Conservation (phyloP, 2,888 invertebrate species). For the Elmis aenea region DNA sequence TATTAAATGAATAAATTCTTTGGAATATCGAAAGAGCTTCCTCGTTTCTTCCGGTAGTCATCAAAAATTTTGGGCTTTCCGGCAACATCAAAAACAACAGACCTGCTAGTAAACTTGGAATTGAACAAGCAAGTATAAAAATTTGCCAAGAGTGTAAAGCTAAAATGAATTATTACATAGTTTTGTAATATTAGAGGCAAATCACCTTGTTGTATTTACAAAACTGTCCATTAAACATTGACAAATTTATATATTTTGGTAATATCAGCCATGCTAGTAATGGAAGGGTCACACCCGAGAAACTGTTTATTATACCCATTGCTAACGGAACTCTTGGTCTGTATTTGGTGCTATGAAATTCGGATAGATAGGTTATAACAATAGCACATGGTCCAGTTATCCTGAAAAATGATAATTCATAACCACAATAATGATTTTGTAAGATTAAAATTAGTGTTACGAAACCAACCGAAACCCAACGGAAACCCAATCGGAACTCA, state of each 20-base stretch:
- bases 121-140: slow-evolving; percentile 54
- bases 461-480: no score
- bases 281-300: slow-evolving; percentile 62
- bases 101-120: slow-evolving; percentile 65
- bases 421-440: no score
- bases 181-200: no score
- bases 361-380: slow-evolving; percentile 65
- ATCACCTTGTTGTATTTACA: no score
- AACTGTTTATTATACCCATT: slow-evolving; percentile 61
- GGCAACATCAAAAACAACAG: slow-evolving; percentile 58
- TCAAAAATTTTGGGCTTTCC: slow-evolving; percentile 75
- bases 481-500: no score
- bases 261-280: slow-evolving; percentile 69
- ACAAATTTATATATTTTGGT: slow-evolving; percentile 54
- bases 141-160: slow-evolving; percentile 60
- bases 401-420: no score
- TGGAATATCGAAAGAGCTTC: slow-evolving; percentile 61
- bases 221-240: slow-evolving; percentile 3
- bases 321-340: slow-evolving; percentile 61
- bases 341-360: slow-evolving; percentile 63
- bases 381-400: slow-evolving; percentile 70
- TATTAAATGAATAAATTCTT: slow-evolving; percentile 62
- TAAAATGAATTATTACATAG: slow-evolving; percentile 37
- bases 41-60: slow-evolving; percentile 61
- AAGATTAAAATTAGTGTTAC: no score